phyloP scores from a whole-genome alignment of 2,113 vertebrate species.

The Myrmophylax atrothorax region DNA sequence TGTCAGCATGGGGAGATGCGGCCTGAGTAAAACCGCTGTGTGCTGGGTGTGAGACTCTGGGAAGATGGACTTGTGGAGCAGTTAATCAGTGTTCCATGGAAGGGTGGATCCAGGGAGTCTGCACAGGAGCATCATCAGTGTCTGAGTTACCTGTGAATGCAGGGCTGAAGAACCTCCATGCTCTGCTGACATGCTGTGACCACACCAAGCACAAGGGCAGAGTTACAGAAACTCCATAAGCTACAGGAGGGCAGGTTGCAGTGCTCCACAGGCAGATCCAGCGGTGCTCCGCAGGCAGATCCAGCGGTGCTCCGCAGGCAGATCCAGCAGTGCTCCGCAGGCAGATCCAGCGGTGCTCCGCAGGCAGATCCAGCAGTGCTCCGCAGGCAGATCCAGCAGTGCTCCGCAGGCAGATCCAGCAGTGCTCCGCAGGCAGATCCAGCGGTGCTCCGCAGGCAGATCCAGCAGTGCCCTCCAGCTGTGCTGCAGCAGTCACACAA shows the following conservation, averaged over 20 bases:
- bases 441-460: neutral
- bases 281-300: neutral
- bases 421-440: neutral
- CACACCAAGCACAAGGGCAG: fast-evolving
- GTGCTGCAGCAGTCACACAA: neutral
- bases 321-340: neutral
- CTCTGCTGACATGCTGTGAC: neutral
- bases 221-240: neutral
- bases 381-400: neutral
- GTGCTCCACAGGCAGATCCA: neutral
- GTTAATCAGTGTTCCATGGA: neutral
- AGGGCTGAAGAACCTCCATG: neutral
- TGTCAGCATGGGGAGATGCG: fast-evolving
- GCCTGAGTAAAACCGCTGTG: neutral
- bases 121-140: neutral
- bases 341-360: neutral
- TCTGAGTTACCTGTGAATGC: neutral
- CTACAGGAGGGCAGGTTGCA: neutral
- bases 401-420: neutral
- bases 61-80: neutral
- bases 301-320: neutral
- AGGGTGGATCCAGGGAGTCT: neutral
- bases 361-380: too few species aligned
- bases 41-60: neutral
- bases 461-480: neutral